A percentile compares a stretch with the other conserved stretches of the same genome.
phyloP scores from a whole-genome alignment of 2,888 invertebrate genomes.

The Dolichomitus sp. region DNA sequence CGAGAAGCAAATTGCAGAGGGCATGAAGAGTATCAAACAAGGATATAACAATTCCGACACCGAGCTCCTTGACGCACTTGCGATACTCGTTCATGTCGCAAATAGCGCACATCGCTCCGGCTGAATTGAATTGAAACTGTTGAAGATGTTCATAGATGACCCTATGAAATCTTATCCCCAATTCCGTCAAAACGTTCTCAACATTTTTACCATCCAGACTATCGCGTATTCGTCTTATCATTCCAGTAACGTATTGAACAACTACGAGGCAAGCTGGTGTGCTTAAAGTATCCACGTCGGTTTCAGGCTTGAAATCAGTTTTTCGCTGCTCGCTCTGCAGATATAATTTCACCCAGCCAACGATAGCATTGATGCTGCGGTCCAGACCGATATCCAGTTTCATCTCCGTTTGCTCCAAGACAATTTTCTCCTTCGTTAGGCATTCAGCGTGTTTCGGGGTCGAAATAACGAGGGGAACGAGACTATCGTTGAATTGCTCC shows the following conservation, averaged over 20 bases:
- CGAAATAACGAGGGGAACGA: slow-evolving; percentile 95
- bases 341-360: slow-evolving; percentile 96
- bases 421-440: slow-evolving; percentile 93
- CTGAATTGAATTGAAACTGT: slow-evolving; percentile 97
- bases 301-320: slow-evolving; percentile 96
- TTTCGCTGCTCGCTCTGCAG: slow-evolving; percentile 98
- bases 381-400: slow-evolving; percentile 97
- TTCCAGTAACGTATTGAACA: slow-evolving; percentile 93
- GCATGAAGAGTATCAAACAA: slow-evolving; percentile 99
- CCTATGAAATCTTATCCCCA: slow-evolving; percentile 97
- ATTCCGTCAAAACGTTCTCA: slow-evolving; percentile 94
- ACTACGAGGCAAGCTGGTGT: slow-evolving; percentile 95
- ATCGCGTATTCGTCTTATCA: slow-evolving; percentile 92
- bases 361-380: slow-evolving; percentile 94
- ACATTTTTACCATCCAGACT: slow-evolving; percentile 97
- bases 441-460: slow-evolving; percentile 96
- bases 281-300: slow-evolving; percentile 94
- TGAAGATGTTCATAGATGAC: slow-evolving; percentile 98
- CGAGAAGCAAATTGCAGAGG: slow-evolving; percentile 97
- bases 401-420: slow-evolving; percentile 95
- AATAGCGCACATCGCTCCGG: slow-evolving; percentile 98
- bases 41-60: slow-evolving; percentile 92
- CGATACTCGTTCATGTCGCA: slow-evolving; percentile 99
- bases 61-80: slow-evolving; percentile 93
- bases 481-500: slow-evolving; percentile 96